These are phyloP conservation scores for Spea multiplicata DNA, from an alignment of 2,113 vertebrate species.

Conservation along the genomic window DNA sequence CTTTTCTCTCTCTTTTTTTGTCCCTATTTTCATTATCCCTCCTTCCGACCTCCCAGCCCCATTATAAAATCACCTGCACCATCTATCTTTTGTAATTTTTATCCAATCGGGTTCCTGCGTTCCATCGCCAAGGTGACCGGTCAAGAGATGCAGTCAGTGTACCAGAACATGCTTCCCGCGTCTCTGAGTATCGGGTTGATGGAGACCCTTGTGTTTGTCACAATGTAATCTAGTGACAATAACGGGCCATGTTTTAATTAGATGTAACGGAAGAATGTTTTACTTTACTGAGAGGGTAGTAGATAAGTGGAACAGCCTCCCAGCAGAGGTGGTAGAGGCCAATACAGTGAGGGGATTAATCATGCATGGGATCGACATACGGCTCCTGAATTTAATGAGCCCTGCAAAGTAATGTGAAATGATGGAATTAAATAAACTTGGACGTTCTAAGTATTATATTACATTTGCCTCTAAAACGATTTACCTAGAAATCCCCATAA, in stretches of 20 bases:
- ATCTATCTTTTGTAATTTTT: not conserved
- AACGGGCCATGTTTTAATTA: constrained; percentile 1
- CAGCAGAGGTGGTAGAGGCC: no score
- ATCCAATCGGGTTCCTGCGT: constrained; percentile 6
- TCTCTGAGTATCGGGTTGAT: constrained; percentile 19
- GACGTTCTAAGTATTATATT: no score
- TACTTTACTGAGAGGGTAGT: no score
- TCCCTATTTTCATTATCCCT: no score
- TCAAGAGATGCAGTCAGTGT: constrained; percentile 17
- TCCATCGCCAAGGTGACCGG: constrained; percentile 7
- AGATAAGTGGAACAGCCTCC: no score
- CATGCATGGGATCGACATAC: no score
- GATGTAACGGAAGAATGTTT: not conserved
- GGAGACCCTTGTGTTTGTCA: not conserved
- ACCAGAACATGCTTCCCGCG: constrained; percentile 8
- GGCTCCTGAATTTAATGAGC: no score
- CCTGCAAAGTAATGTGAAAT: no score
- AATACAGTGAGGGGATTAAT: no score
- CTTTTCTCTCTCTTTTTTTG: not conserved
- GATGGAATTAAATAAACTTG: no score
- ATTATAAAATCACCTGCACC: constrained; percentile 21
- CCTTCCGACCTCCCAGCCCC: not conserved
- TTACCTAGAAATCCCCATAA: no score
- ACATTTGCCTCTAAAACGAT: no score
- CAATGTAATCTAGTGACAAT: not conserved